Percentiles rank a stretch among this genome's conserved stretches.
Evolutionary conservation across 2,797 vertebrate species (phyloP).

Genomic region (Falco novaeseelandiae): DNA sequence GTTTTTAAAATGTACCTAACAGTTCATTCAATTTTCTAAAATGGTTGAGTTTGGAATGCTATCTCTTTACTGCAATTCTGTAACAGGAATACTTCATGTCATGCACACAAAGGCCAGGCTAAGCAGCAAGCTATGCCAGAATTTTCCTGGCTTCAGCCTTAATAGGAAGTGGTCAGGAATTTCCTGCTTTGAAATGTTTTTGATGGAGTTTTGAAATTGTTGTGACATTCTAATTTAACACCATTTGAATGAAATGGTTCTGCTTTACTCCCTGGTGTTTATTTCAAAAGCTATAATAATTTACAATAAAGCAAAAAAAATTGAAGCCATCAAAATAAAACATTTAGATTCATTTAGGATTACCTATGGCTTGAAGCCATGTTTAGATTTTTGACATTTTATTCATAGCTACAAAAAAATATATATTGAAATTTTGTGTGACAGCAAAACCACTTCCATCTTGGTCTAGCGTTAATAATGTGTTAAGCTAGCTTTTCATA

Average conservation of each 20-base stretch:
- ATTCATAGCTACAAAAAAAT: not conserved
- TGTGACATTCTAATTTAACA: not conserved
- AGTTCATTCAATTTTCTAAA: not conserved
- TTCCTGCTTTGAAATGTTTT: conserved; percentile 24
- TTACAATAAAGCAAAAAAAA: not conserved
- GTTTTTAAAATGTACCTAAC: not conserved
- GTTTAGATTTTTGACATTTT: not conserved
- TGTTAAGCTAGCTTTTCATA: not conserved
- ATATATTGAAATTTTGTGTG: not conserved
- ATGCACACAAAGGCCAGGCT: not conserved
- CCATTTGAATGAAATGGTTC: not conserved
- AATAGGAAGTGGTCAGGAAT: conserved; percentile 10
- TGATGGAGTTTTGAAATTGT: conserved; percentile 1
- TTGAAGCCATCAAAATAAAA: not conserved
- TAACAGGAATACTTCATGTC: not conserved
- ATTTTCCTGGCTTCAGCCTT: conserved; percentile 33
- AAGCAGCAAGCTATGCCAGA: not conserved
- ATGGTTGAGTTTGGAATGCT: not conserved
- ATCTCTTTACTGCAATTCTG: not conserved
- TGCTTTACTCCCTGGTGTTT: not conserved
- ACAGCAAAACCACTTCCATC: not conserved
- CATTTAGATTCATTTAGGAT: not conserved
- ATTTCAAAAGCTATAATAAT: not conserved
- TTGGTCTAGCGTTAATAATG: not conserved
- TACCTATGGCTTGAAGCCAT: not conserved